These are phyloP conservation scores for Proisotoma minuta DNA, from an alignment of 2,888 invertebrate genomes.

Conservation along the genomic window DNA sequence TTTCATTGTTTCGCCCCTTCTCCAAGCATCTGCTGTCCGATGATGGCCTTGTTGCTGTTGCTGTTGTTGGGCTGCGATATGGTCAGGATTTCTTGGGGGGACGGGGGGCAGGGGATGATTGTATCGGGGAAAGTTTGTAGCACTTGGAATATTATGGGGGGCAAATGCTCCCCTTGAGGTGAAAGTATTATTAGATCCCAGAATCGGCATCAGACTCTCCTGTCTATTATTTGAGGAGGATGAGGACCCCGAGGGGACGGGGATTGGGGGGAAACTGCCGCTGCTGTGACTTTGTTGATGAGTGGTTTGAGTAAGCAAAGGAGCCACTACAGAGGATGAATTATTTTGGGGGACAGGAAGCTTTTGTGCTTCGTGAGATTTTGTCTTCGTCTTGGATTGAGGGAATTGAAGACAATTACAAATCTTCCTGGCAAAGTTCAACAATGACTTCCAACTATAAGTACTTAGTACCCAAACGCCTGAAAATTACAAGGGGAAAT, in stretches of 20 bases:
- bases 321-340: constrained; percentile 31
- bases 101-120: constrained; percentile 31
- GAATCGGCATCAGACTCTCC: constrained; percentile 33
- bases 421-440: constrained; percentile 25
- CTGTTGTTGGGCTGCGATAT: constrained; percentile 11
- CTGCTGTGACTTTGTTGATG: neutral
- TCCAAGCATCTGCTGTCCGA: constrained; percentile 45
- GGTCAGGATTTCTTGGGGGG: constrained; percentile 34
- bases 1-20: constrained; percentile 43
- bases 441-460: constrained; percentile 40
- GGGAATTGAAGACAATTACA: constrained; percentile 35
- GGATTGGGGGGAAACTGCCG: constrained; percentile 26
- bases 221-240: constrained; percentile 30
- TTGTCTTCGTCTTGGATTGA: neutral
- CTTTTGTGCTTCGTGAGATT: constrained; percentile 28
- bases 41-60: constrained; percentile 33
- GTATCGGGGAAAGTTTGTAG: constrained; percentile 18
- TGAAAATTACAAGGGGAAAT: constrained; percentile 24
- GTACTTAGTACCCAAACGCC: constrained; percentile 46
- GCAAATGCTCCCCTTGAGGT: constrained; percentile 31
- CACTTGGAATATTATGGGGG: constrained; percentile 24
- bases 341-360: constrained; percentile 26
- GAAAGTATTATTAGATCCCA: constrained; percentile 37
- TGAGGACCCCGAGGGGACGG: constrained; percentile 25
- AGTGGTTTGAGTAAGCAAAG: constrained; percentile 18